Base-by-base conservation (phyloP, 2,888 invertebrate genomes). In the Hydropsyche betteni region DNA sequence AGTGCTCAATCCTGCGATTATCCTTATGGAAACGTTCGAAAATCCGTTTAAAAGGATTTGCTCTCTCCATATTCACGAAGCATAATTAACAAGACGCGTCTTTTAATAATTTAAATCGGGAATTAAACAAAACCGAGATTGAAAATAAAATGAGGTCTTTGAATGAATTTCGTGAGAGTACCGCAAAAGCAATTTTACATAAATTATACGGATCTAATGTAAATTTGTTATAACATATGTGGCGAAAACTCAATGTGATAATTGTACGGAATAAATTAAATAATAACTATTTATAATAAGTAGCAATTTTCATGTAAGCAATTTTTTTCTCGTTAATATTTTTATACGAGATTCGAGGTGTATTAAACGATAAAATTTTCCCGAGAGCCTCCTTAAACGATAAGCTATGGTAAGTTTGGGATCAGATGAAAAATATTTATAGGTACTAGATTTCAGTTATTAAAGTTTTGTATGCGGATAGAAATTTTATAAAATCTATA, bases 221-320 rank as follows among this genome's bases (percentile, higher is more conserved):
- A 55, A 55, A 55, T 44, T 10, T 44, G 16, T 10, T 3, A 55
- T 55, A 55, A 44, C 12, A 10, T 55, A 55, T 8, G 6, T n/a
- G 6, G 16, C 55, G 55, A 55, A 51, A 1, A 51, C 51, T 51
- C n/a, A 8, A 51, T 51, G n/a, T 55, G n/a, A 55, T 55, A 14
- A 55, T 55, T 55, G 51, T 51, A 51, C n/a, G 51, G n/a, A 51
- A 2, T 51, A 55, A 55, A 55, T 55, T 55, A 12, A 55, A 55
- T 14, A 55, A 55, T 14, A n/a, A 55, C 8, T 51, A 51, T 12
- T 51, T 55, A 14, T 5, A n/a, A 14, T 55, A 12, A 3, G 12
- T 10, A 14, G 16, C 5, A 10, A 8, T n/a, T n/a, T n/a, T n/a
- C n/a, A n/a, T n/a, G n/a, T n/a, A n/a, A 14, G 16, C 5, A 10